These are phyloP conservation scores for Tortricodes alternella DNA, from an alignment of 2,888 invertebrate genomes.

Conservation along the genomic window DNA sequence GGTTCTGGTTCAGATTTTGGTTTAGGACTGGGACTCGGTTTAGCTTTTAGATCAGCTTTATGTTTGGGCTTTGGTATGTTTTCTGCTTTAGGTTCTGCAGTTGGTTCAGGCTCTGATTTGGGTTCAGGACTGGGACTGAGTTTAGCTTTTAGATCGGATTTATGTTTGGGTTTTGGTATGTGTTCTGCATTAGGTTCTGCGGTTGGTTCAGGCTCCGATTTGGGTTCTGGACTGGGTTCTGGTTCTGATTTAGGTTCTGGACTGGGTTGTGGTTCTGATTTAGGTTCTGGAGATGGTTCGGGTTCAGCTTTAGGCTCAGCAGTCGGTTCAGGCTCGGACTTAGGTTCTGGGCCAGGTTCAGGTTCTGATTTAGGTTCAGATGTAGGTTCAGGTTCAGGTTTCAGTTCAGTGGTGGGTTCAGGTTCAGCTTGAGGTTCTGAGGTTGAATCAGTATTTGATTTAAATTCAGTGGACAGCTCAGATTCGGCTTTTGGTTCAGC, in stretches of 20 bases:
- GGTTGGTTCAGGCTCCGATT: constrained; percentile 41
- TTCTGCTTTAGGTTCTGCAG: too few relatives aligned
- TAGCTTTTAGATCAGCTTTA: constrained; percentile 75
- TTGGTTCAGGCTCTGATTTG: constrained; percentile 63
- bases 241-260: constrained; percentile 46
- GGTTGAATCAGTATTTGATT: constrained; percentile 66
- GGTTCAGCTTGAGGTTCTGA: constrained; percentile 58
- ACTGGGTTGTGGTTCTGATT: constrained; percentile 57
- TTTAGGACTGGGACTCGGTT: constrained; percentile 64
- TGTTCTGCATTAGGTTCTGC: constrained; percentile 47
- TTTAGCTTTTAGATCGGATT: constrained; percentile 75
- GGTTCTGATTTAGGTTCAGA: constrained; percentile 58
- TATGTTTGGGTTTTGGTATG: too few relatives aligned
- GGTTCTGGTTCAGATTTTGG: constrained; percentile 65
- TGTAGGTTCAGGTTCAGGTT: constrained; percentile 46
- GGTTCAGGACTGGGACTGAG: constrained; percentile 64
- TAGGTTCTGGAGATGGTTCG: constrained; percentile 52
- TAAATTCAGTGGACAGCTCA: constrained; percentile 54
- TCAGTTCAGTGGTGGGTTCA: constrained; percentile 53
- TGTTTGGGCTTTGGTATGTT: too few relatives aligned
- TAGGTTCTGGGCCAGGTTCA: constrained; percentile 56
- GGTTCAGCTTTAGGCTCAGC: constrained; percentile 59
- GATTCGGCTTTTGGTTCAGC: constrained; percentile 48
- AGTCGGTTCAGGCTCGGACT: constrained; percentile 64
- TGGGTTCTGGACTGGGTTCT: constrained; percentile 54